phyloP scores from a whole-genome alignment of 2,113 vertebrate species.

The Cairina moschata region DNA sequence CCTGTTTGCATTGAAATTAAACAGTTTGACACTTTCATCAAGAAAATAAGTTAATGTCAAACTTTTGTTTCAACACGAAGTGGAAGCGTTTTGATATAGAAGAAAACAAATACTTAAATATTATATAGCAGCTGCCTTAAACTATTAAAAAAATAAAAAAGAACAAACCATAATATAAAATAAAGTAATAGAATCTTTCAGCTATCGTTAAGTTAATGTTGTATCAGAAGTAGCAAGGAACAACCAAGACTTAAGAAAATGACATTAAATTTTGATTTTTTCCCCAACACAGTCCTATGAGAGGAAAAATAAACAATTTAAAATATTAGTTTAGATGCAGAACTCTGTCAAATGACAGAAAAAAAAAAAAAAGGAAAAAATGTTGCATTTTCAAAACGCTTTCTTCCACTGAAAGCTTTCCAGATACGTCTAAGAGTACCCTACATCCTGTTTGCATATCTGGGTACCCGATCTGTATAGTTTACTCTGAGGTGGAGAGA shows the following conservation, averaged over 20 bases:
- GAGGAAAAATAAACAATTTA: not conserved
- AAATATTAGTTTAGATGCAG: not conserved
- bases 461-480: not conserved
- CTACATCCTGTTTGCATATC: not conserved
- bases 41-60: conserved; percentile 11
- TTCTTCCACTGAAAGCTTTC: not conserved
- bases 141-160: not conserved
- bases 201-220: not conserved
- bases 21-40: not conserved
- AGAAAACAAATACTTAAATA: conserved; percentile 3
- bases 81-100: not conserved
- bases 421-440: not conserved
- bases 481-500: not conserved
- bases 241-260: not conserved
- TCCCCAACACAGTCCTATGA: not conserved
- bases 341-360: not conserved
- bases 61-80: not conserved
- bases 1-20: not conserved
- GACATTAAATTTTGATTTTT: not conserved
- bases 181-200: not conserved
- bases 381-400: not conserved
- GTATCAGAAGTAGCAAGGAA: not conserved
- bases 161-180: not conserved
- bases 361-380: not conserved
- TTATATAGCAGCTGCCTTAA: not conserved